These are phyloP conservation scores for Troglohyphantes excavatus DNA, from an alignment of 2,888 invertebrate genomes.

Conservation along the genomic window DNA sequence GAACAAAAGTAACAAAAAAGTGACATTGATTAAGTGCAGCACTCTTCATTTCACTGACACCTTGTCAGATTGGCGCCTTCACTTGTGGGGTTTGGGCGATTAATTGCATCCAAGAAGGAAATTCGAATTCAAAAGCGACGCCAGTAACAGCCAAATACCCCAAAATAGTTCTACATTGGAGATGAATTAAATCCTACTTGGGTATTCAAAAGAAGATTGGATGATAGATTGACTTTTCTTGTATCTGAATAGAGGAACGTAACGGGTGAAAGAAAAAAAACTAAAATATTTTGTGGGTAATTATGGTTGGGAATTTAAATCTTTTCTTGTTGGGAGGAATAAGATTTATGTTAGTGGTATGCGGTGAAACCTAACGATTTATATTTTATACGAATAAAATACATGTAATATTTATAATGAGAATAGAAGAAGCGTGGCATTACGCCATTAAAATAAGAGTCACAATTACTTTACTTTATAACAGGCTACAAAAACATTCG, in stretches of 20 bases:
- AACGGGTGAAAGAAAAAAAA: background rate
- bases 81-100: background rate
- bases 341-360: background rate
- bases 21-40: conserved; percentile 5
- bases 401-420: too few relatives aligned
- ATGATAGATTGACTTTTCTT: background rate
- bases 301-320: background rate
- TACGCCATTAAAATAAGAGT: too few relatives aligned
- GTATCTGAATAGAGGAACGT: background rate
- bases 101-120: background rate
- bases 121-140: background rate
- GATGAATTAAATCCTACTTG: background rate
- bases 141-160: background rate
- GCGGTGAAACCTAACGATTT: background rate
- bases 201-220: background rate
- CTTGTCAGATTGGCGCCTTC: background rate
- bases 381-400: too few relatives aligned
- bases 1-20: background rate
- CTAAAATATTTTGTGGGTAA: background rate
- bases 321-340: background rate
- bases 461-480: too few relatives aligned
- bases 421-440: too few relatives aligned
- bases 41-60: background rate
- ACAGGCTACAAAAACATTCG: too few relatives aligned
- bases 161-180: background rate